Conservation (phyloP, 2,113 vertebrate species). For the Syngnathus floridae region DNA sequence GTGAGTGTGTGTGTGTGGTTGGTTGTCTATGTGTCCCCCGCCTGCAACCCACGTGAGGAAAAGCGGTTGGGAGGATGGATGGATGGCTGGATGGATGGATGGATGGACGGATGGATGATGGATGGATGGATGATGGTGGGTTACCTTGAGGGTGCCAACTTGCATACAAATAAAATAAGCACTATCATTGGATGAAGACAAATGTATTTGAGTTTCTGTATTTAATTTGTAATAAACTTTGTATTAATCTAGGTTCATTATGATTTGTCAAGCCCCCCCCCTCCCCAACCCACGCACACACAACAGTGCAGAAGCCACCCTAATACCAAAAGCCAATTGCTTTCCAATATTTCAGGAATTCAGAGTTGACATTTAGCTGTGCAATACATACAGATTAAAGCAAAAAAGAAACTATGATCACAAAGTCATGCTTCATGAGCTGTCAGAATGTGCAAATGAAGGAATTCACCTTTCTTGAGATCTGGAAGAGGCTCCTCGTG, state of each 20-base stretch:
- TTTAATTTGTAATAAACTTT: background rate
- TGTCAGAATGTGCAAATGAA: constrained; percentile 22
- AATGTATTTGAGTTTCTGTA: background rate
- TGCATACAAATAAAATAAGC: background rate
- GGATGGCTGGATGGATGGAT: too few species aligned
- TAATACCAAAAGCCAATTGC: constrained; percentile 21
- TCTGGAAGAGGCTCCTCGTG: constrained; percentile 40
- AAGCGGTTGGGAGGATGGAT: too few species aligned
- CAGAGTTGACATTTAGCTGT: background rate
- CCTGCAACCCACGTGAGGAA: too few species aligned
- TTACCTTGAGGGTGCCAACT: background rate
- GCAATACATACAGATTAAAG: constrained; percentile 15
- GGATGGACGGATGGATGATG: too few species aligned
- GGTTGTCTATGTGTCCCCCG: too few species aligned
- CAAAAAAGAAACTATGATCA: background rate
- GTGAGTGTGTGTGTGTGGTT: too few species aligned
- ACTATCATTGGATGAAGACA: background rate
- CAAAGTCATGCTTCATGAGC: constrained; percentile 25
- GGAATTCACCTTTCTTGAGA: constrained; percentile 13
- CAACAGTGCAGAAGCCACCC: constrained; percentile 4
- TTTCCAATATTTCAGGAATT: constrained; percentile 9
- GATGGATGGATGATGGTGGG: background rate
- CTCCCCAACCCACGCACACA: background rate
- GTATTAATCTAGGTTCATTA: constrained; percentile 1
- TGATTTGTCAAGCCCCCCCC: constrained; percentile 18